Evolutionary conservation across 2,113 vertebrate genomes (phyloP).

Genomic region (Galbula dea): DNA sequence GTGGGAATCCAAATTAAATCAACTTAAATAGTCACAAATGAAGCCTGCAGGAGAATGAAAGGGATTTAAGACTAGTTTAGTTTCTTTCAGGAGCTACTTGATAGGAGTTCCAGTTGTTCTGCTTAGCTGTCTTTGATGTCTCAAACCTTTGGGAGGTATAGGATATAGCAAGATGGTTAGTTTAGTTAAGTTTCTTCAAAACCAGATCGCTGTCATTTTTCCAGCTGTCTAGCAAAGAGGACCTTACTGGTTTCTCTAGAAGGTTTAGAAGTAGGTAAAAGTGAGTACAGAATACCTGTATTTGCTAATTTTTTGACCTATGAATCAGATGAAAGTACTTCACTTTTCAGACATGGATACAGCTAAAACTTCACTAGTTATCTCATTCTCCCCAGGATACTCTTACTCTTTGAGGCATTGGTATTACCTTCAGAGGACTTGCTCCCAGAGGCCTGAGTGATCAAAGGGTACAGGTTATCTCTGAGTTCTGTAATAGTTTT

Average conservation of each 20-base stretch:
- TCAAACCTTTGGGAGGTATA: neutral
- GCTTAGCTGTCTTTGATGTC: neutral
- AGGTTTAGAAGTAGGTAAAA: neutral
- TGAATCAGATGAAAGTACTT: neutral
- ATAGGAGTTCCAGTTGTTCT: neutral
- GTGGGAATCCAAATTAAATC: neutral
- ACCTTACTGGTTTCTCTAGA: neutral
- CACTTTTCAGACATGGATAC: neutral
- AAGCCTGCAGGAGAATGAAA: neutral
- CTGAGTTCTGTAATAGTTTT: neutral
- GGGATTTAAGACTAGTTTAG: neutral
- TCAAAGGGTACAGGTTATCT: neutral
- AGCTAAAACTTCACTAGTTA: neutral
- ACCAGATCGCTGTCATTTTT: neutral
- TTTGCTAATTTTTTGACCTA: neutral
- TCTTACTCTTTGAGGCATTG: neutral
- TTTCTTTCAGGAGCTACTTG: neutral
- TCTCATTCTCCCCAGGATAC: neutral
- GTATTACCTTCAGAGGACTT: neutral
- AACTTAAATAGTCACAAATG: neutral
- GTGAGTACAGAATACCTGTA: neutral
- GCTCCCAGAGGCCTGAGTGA: neutral
- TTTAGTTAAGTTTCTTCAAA: neutral
- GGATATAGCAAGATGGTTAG: neutral
- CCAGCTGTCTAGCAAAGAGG: neutral